These are phyloP conservation scores for Rallus limicola DNA, from an alignment of 2,113 vertebrate genomes.

Conservation along the genomic window DNA sequence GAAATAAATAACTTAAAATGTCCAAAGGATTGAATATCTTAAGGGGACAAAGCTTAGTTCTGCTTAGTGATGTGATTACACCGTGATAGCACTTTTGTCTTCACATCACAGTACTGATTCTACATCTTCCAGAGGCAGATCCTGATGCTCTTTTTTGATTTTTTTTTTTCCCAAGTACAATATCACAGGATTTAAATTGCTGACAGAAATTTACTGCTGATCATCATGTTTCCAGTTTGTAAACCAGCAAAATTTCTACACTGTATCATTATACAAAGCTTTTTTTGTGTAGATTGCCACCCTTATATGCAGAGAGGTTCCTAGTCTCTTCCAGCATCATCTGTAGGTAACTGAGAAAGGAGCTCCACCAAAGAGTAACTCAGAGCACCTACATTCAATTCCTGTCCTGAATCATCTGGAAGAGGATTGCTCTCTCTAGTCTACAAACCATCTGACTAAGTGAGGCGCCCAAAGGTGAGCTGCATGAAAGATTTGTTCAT, in stretches of 20 bases:
- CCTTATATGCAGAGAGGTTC: not conserved
- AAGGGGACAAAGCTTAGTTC: conserved; percentile 1
- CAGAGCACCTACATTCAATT: fast-evolving
- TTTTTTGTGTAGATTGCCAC: not conserved
- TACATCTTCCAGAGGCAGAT: not conserved
- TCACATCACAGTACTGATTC: not conserved
- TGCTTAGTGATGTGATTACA: not conserved
- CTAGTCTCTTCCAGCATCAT: not conserved
- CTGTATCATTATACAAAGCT: not conserved
- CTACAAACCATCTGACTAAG: not conserved
- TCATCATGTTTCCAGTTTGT: not conserved
- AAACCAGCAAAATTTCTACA: not conserved
- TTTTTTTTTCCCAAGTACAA: not conserved
- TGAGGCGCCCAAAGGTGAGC: not conserved
- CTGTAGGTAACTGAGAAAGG: not conserved
- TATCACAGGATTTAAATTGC: not conserved
- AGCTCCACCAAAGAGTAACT: not conserved
- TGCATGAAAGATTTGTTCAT: not conserved
- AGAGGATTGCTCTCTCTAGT: not conserved
- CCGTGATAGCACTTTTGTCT: not conserved
- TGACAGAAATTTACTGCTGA: not conserved
- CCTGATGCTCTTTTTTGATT: too few species aligned
- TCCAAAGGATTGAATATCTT: conserved; percentile 4
- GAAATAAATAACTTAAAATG: not conserved
- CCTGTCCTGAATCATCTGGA: not conserved